Evolutionary conservation across 1,140 invertebrate species (phyloP).

Genomic region (Zaprionus kolodkinae): DNA sequence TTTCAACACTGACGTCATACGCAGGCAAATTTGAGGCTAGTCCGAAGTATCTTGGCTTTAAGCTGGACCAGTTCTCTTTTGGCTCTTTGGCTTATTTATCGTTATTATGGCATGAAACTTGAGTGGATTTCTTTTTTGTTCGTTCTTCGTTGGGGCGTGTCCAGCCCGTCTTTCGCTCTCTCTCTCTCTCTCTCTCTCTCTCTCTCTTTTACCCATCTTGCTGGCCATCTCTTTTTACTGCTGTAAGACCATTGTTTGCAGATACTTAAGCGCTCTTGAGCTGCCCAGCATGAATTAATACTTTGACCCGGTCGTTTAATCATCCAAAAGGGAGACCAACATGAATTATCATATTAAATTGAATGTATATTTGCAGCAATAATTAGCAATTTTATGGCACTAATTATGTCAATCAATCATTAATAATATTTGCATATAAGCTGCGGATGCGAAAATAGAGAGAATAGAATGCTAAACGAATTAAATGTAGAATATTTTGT

Average conservation of each 20-base stretch:
- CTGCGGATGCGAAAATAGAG: constrained; percentile 17
- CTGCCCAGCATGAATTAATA: constrained; percentile 27
- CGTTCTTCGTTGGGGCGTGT: constrained; percentile 36
- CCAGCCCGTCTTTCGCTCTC: neutral
- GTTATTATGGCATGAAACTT: constrained; percentile 50
- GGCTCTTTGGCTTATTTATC: constrained; percentile 52
- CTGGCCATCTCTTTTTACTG: constrained; percentile 17
- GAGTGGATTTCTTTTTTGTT: constrained; percentile 23
- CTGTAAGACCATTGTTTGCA: constrained; percentile 53
- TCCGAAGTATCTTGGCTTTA: constrained; percentile 21
- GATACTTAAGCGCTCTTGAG: constrained; percentile 43
- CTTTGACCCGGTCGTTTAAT: neutral
- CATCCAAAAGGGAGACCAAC: constrained; percentile 4
- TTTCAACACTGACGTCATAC: constrained; percentile 42
- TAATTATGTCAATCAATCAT: constrained; percentile 7
- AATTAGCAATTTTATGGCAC: neutral
- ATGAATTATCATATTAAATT: constrained; percentile 30
- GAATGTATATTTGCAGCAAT: neutral
- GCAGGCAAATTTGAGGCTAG: constrained; percentile 36
- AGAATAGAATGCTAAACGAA: too few species aligned
- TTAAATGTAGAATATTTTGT: too few species aligned
- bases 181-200: neutral
- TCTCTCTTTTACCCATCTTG: neutral
- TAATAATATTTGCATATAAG: neutral
- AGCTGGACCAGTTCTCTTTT: constrained; percentile 17